Conservation (phyloP, 2,797 vertebrate species). For the Cirrhinus mrigala region DNA sequence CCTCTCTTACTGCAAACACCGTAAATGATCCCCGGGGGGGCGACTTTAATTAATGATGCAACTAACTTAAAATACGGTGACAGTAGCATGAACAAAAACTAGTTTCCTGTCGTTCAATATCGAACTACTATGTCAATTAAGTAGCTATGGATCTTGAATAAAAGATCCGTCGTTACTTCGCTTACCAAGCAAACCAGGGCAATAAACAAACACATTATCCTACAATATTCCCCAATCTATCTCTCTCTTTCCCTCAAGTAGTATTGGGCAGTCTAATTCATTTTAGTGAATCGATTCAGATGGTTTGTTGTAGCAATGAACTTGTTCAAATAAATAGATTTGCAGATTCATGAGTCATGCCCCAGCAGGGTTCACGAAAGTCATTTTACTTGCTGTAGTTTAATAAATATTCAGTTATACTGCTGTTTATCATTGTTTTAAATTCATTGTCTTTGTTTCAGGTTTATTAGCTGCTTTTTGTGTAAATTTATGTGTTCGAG, state of each 20-base stretch:
- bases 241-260: neutral
- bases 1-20: neutral
- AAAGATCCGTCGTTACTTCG: neutral
- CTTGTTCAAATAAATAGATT: constrained; percentile 33
- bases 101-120: neutral
- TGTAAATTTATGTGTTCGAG: neutral
- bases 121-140: neutral
- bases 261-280: neutral
- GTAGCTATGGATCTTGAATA: neutral
- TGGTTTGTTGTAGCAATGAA: constrained; percentile 20
- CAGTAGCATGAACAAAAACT: neutral
- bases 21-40: neutral
- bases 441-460: constrained; percentile 19
- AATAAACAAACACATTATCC: neutral
- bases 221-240: neutral
- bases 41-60: neutral
- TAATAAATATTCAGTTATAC: constrained; percentile 31
- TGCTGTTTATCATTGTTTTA: constrained; percentile 18
- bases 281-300: constrained; percentile 12
- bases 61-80: neutral
- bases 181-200: neutral
- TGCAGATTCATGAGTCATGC: neutral
- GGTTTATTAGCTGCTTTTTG: neutral
- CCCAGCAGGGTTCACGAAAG: neutral
- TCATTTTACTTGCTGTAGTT: constrained; percentile 12